Base-by-base conservation (phyloP, 2,797 vertebrate genomes). In the Helostoma temminkii region DNA sequence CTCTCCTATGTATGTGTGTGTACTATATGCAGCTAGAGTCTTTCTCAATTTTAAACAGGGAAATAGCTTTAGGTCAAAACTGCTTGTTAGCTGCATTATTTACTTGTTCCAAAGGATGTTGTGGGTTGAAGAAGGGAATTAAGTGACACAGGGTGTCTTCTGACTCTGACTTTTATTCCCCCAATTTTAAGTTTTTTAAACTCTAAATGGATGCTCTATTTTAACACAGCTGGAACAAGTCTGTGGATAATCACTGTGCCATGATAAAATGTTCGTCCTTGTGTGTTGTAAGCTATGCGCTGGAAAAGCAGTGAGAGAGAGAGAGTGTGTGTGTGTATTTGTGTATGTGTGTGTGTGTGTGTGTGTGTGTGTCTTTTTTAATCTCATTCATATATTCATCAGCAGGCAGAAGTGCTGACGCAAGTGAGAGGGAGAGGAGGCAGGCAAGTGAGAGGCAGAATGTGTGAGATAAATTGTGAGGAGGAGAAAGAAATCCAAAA, bases 341-440 rank as follows among this genome's bases (percentile, higher is more conserved):
- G 57, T 57, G 48, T 54, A 50, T 57, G 39, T 63, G 39, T 54
- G 47, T 68, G n/a, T 56, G 59, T 56, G 18, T 47, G 48, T 55
- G 25, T 75, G 42, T 66, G 47, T 64, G 43, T 73, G 14, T 41
- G 14, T 76, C 52, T 72, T 72, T 84, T 77, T 85, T 92, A 89
- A 90, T 90, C 87, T 88, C 82, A 91, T 93, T 92, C 84, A 92
- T 92, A 76, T 90, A 91, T 92, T 91, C 90, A 91, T 81, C 80
- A 84, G 78, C 71, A 76, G 71, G 66, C 83, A 91, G 83, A 91
- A 91, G 57, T 88, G 90, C 90, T 92, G 90, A 92, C 80, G 75
- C 76, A 85, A 87, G 85, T 83, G 81, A 80, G 79, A 86, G 69
- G 64, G 78, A 81, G 80, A 74, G 75, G 76, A 88, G 80, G 79